These are phyloP conservation scores for Scyliorhinus canicula DNA, from an alignment of 2,797 vertebrate genomes.

Conservation along the genomic window DNA sequence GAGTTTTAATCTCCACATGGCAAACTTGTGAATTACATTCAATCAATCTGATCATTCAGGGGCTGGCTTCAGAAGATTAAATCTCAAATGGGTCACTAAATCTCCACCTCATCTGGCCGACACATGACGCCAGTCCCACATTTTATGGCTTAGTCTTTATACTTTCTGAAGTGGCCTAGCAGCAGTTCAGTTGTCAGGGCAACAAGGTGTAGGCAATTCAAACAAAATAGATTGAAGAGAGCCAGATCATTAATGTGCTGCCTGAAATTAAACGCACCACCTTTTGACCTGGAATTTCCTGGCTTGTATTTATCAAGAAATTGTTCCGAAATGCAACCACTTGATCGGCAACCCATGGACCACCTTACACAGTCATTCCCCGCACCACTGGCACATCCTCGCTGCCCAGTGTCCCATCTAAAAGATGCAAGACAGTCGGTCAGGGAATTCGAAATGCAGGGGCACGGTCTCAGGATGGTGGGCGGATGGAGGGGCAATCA, in stretches of 20 bases:
- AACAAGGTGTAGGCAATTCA: neutral
- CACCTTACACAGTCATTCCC: neutral
- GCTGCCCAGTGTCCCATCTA: too few relatives aligned
- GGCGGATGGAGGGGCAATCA: too few relatives aligned
- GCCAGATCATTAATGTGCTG: neutral
- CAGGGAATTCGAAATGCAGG: too few relatives aligned
- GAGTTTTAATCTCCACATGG: neutral
- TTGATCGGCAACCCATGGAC: too few relatives aligned
- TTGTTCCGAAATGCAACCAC: neutral
- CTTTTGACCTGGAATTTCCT: neutral
- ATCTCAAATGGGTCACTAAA: neutral
- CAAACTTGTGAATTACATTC: neutral
- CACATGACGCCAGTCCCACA: too few relatives aligned
- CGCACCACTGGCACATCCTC: neutral
- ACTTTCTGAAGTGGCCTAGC: too few relatives aligned
- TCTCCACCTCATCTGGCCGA: neutral
- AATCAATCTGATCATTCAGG: neutral
- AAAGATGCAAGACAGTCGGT: neutral
- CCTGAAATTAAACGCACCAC: neutral
- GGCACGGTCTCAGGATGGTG: too few relatives aligned
- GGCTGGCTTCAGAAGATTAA: neutral
- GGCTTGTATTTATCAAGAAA: neutral
- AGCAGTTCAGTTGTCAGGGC: neutral
- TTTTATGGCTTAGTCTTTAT: too few relatives aligned
- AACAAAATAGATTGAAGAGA: neutral